These are phyloP conservation scores for Microcebus ravelobensis DNA, from an alignment of 2,113 vertebrate genomes.

Conservation along the genomic window DNA sequence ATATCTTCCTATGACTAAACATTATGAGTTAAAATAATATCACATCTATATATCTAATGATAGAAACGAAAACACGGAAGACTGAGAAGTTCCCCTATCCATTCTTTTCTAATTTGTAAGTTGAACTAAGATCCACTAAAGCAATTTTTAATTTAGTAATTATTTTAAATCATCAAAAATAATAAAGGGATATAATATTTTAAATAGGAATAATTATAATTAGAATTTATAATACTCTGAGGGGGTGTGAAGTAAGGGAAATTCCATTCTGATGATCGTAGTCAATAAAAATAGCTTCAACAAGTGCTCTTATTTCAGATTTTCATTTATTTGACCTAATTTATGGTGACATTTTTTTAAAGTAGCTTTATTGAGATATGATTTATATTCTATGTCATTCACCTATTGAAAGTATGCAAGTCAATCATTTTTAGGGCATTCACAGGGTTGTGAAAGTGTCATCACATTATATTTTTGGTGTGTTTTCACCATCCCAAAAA, in stretches of 20 bases:
- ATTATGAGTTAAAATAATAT: not conserved
- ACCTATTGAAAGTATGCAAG: not conserved
- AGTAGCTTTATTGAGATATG: not conserved
- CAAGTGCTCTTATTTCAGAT: not conserved
- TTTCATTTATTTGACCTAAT: not conserved
- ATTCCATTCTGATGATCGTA: not conserved
- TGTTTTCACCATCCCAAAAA: not conserved
- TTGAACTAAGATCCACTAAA: not conserved
- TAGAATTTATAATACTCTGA: not conserved
- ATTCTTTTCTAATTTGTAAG: not conserved
- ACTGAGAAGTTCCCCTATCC: not conserved
- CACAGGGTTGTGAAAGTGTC: not conserved
- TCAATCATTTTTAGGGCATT: not conserved
- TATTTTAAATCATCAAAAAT: not conserved
- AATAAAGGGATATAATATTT: not conserved
- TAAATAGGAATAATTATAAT: not conserved
- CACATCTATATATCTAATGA: not conserved
- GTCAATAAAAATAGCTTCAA: not conserved
- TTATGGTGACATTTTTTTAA: constrained; percentile 7
- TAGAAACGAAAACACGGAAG: not conserved
- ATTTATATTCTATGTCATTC: not conserved
- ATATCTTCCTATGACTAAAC: not conserved
- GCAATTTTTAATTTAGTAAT: not conserved
- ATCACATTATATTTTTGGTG: not conserved
- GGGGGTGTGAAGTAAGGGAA: not conserved